Evolutionary conservation across 2,113 vertebrate species (phyloP).

Genomic region (Sarotherodon lohbergeri): DNA sequence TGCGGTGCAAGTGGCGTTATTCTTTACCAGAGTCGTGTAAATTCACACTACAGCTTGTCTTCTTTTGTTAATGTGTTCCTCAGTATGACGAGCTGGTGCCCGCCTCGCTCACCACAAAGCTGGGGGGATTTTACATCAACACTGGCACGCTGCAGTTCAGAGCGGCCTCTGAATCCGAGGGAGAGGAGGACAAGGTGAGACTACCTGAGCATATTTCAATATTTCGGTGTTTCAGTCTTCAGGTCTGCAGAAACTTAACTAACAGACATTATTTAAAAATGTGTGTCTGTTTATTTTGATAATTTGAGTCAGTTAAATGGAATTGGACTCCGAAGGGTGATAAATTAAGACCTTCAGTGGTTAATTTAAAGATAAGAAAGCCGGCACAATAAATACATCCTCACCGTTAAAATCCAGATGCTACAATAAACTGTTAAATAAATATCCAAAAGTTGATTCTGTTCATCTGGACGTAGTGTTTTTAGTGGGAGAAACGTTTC

Average conservation of each 20-base stretch:
- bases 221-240: background rate
- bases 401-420: background rate
- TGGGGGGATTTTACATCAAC: conserved; percentile 98
- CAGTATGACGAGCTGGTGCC: conserved; percentile 95
- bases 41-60: background rate
- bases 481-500: too few relatives aligned
- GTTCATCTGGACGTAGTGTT: too few relatives aligned
- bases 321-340: background rate
- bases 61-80: conserved; percentile 11
- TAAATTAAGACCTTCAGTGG: background rate
- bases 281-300: background rate
- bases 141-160: conserved; percentile 95
- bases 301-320: background rate
- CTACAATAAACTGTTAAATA: background rate
- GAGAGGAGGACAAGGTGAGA: conserved; percentile 84
- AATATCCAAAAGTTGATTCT: background rate
- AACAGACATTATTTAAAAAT: background rate
- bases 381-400: background rate
- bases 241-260: background rate
- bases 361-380: background rate
- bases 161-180: conserved; percentile 90
- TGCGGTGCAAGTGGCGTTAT: background rate
- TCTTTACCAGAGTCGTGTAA: conserved; percentile 10
- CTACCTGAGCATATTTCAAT: conserved; percentile 12
- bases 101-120: conserved; percentile 92